These are phyloP conservation scores for Lycocerus yunnanus DNA, from an alignment of 2,888 invertebrate species.

Conservation along the genomic window DNA sequence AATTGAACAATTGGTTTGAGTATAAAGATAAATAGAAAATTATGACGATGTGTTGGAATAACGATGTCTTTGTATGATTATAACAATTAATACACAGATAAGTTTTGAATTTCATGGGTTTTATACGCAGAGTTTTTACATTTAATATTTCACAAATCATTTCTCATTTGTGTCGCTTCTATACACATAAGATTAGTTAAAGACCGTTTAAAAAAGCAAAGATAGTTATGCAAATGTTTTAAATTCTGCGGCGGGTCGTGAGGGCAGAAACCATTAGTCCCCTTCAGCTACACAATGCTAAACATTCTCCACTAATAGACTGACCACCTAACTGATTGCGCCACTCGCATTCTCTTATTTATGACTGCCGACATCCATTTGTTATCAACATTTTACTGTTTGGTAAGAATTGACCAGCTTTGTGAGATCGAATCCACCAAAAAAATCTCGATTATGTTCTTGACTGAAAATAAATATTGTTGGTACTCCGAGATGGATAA, in stretches of 20 bases:
- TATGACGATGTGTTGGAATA: neutral
- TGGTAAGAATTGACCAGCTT: conserved; percentile 31
- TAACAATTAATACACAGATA: neutral
- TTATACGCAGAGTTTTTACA: neutral
- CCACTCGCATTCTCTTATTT: conserved; percentile 51
- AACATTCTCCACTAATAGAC: conserved; percentile 54
- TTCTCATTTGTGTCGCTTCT: neutral
- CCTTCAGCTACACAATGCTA: conserved; percentile 52
- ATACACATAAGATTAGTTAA: neutral
- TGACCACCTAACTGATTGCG: conserved; percentile 53
- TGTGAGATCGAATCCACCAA: conserved; percentile 23
- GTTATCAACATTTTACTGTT: conserved; percentile 40
- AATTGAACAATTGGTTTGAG: neutral
- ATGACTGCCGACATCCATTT: conserved; percentile 48
- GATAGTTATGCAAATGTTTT: conserved; percentile 48
- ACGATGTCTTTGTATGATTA: neutral
- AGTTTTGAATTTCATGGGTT: neutral
- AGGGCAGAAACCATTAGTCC: conserved; percentile 49
- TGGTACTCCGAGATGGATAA: neutral
- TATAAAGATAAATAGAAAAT: neutral
- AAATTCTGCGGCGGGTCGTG: conserved; percentile 48
- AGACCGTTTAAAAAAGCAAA: conserved; percentile 28
- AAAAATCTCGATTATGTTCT: conserved; percentile 13
- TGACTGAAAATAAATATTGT: conserved; percentile 6
- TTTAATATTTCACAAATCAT: neutral